Evolutionary conservation across 2,797 vertebrate genomes (phyloP), one percentile per base, ranked within the genome.

Genomic region (Danio jaintianensis): DNA sequence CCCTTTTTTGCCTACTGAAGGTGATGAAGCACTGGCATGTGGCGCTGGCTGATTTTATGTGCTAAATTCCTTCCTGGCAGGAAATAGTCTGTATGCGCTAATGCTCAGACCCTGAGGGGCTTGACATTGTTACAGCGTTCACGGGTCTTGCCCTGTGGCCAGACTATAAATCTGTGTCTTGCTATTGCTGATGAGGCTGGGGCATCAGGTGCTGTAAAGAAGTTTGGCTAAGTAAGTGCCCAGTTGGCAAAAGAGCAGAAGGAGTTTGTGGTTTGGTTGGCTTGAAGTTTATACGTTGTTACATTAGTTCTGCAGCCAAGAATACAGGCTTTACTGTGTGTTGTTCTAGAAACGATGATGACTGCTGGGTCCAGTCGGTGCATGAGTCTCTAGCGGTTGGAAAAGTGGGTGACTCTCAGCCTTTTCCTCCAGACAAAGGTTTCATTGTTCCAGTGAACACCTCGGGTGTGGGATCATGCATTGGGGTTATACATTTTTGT

Each of bases 1-100:
- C 76, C 18, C 74, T 77, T 75, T n/a, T 29, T 75, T 87, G 77
- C 83, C 82, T 83, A 43, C 22, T 40, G 61, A 78, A 64, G 10
- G 58, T 81, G 88, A 88, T 89, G 71, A 89, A 88, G 82, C 90
- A 80, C 81, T 74, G 85, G 79, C 84, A 80, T 86, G 86, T 90
- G 87, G 79, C 70, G 61, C 84, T 87, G 81, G 81, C 87, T 47
- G 78, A 74, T 85, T 79, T 88, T 85, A 89, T 83, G 86, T 87
- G 88, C 88, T 87, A 89, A 90, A 95, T 94, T 94, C 93, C 92
- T 93, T 92, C 90, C 88, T 89, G 86, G 85, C 85, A 92, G 89
- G 88, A 89, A 92, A 92, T 90, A 85, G 89, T 89, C 88, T 81
- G 84, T 83, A 86, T 66, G 36, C 47, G 22, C 48, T 74, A 75